Evolutionary conservation across 2,113 vertebrate genomes (phyloP), one percentile per base, ranked within the genome.

Genomic region (Clarias gariepinus): DNA sequence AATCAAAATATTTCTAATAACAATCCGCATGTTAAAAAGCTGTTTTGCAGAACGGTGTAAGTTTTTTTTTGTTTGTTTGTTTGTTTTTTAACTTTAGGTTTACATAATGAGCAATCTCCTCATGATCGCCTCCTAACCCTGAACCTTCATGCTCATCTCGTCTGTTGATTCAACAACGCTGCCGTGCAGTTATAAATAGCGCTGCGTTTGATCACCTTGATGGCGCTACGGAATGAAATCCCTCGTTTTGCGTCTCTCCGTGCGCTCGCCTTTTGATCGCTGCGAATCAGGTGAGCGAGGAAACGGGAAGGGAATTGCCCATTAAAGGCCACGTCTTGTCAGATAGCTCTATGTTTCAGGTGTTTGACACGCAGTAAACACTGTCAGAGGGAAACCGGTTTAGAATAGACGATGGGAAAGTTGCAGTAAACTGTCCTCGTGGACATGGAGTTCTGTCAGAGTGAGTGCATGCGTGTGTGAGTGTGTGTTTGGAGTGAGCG

Each of bases 291-390:
- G 3, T 30, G 30, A 12, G 78, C 6, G 55, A 80, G 57, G 47
- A 36, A 68, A 60, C 57, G 30, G 57, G 78, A 80, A 80, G 78
- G 78, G 78, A 61, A 80, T 80, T 60, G 78, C 30, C 55, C 78
- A 80, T 60, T 36, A 80, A 80, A 80, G 57, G 78, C 18, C 28
- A 77, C 23, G 74, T 77, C 74, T 53, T 77, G 30, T 80, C 78
- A 80, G 30, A 80, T 60, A 80, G 60, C 28, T 21, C 11, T 18
- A 80, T 18, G 12, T 80, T 28, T 60, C 78, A 80, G 16, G 12
- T 77, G 71, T 53, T n/a, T 58, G 77, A 80, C 77, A 23, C 4
- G 28, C 11, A 2, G 78, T 80, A 80, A 80, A 80, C 78, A 80
- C 57, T 23, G 78, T 80, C 78, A 80, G 28, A 23, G 78, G 36